These are phyloP conservation scores for Artemisiospiza belli DNA, from an alignment of 2,113 vertebrate species.

Conservation along the genomic window DNA sequence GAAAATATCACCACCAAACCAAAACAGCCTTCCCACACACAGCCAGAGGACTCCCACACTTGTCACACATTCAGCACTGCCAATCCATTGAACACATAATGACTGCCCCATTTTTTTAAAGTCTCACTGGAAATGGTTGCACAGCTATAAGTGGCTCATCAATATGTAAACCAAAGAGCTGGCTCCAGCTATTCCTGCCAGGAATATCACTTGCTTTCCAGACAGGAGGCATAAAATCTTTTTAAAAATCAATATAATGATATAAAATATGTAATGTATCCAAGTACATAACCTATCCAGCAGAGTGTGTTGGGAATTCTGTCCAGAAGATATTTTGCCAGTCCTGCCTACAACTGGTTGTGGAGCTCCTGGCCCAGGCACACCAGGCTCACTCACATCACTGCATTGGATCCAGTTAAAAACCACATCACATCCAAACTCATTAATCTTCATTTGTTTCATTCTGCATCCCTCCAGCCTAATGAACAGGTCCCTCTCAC, in stretches of 20 bases:
- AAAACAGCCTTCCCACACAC: not conserved
- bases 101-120: not conserved
- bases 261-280: not conserved
- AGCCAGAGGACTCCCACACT: not conserved
- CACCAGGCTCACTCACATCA: not conserved
- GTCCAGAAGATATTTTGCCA: not conserved
- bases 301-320: not conserved
- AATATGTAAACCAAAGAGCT: not conserved
- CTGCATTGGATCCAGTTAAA: not conserved
- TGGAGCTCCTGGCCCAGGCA: not conserved
- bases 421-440: not conserved
- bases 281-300: not conserved
- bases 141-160: not conserved
- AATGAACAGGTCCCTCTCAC: not conserved
- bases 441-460: not conserved
- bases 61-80: not conserved
- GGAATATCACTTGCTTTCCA: not conserved
- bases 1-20: not conserved
- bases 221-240: not conserved
- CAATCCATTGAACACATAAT: not conserved
- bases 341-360: not conserved
- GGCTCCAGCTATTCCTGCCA: not conserved
- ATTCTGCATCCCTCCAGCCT: not conserved
- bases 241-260: not conserved
- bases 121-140: not conserved